These are phyloP conservation scores for Nylanderia fulva DNA, from an alignment of 1,140 invertebrate genomes.

Conservation along the genomic window DNA sequence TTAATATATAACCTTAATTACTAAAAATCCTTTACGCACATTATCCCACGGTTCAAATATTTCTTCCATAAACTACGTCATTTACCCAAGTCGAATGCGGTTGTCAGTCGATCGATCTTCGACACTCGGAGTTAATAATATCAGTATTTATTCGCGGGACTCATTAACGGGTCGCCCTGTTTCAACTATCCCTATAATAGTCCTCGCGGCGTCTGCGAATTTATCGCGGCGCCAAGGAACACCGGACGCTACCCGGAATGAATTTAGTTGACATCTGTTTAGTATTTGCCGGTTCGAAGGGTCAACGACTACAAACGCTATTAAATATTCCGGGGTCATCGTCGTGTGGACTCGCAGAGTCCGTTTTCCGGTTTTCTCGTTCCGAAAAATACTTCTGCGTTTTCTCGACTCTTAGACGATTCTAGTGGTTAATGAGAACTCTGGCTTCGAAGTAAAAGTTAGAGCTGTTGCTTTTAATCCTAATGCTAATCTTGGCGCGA, in stretches of 20 bases:
- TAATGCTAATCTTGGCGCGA: not conserved
- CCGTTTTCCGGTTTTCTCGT: conserved; percentile 40
- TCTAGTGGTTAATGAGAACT: conserved; percentile 20
- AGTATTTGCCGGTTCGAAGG: conserved; percentile 54
- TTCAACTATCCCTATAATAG: conserved; percentile 37
- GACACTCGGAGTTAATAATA: conserved; percentile 54
- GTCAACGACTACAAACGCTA: conserved; percentile 52
- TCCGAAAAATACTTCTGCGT: conserved; percentile 26
- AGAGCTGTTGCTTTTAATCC: not conserved
- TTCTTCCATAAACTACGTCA: not conserved
- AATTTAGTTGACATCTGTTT: conserved; percentile 70
- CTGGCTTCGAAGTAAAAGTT: conserved; percentile 11
- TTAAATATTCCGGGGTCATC: conserved; percentile 55
- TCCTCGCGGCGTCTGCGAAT: conserved; percentile 32
- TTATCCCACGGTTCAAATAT: not conserved
- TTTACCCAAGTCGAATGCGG: not conserved
- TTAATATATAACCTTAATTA: no score
- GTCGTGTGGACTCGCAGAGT: not conserved
- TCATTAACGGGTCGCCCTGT: conserved; percentile 35
- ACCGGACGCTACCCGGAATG: conserved; percentile 5
- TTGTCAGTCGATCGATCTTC: conserved; percentile 35
- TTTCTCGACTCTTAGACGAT: not conserved
- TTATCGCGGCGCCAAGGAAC: conserved; percentile 52
- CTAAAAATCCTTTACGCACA: not conserved
- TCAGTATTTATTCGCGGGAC: conserved; percentile 40